Base-by-base conservation (phyloP, 2,888 invertebrate genomes). In the Notocelia uddmanniana region DNA sequence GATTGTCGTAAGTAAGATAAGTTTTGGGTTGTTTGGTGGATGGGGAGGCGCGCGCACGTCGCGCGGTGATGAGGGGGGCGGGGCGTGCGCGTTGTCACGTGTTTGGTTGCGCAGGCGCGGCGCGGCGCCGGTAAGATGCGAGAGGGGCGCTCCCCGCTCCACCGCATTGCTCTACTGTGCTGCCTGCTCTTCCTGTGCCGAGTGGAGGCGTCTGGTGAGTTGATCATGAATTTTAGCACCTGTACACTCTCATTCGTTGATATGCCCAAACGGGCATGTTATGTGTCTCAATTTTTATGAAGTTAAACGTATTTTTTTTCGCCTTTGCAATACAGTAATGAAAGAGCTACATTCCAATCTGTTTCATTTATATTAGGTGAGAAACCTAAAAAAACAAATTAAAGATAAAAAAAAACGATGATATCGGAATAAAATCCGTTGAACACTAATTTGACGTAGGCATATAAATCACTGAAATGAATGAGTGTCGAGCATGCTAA, bases 51-150 rank as follows among this genome's bases (percentile, higher is more conserved):
- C 87, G 89, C 86, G 84, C 81, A 74, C 77, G 82, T 84, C 86
- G 90, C 89, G 88, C 87, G 87, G 91, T 87, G 84, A 90, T 91
- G 92, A 85, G 79, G 83, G 80, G 76, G 75, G 77, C 78, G 85
- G 81, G 80, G 85, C 83, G 82, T 81, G 83, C 83, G 87, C 82
- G 85, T 85, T 80, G 90, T 93, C 87, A 93, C 91, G 86, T 89
- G 80, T 83, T 85, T 81, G 86, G 89, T 90, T 91, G 90, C 89
- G 87, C 92, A 91, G 92, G 92, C 92, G 92, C 93, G 89, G 91
- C 85, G 81, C 86, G 88, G 93, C 93, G 93, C 92, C 92, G 89
- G 89, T 93, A 93, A 93, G 85, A 93, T 93, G 93, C 91, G 92
- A 92, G 91, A 90, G 92, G 85, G 92, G 89, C 89, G 92, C 76